Conservation (phyloP, 2,888 invertebrate genomes). For the Pammene fasciana region DNA sequence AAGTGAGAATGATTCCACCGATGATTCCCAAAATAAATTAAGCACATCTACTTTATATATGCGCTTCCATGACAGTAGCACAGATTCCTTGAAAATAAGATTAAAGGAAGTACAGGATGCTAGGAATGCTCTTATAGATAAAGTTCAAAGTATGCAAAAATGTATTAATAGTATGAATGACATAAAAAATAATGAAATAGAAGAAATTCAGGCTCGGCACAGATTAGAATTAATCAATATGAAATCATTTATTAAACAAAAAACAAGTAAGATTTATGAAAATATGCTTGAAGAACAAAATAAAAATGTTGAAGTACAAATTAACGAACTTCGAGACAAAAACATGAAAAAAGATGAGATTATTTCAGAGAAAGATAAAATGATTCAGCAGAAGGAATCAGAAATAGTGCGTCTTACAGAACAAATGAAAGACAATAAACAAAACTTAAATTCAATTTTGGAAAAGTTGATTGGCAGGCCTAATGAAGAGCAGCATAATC, state of each 20-base stretch:
- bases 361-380: conserved; percentile 55
- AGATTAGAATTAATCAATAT: conserved; percentile 63
- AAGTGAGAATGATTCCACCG: conserved; percentile 44
- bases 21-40: conserved; percentile 51
- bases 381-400: conserved; percentile 39
- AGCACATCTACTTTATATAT: conserved; percentile 55
- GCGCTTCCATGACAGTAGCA: conserved; percentile 53
- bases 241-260: conserved; percentile 58
- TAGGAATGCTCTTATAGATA: conserved; percentile 59
- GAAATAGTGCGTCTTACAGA: conserved; percentile 59
- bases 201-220: conserved; percentile 63
- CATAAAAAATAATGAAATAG: conserved; percentile 63
- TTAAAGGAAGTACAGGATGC: conserved; percentile 64
- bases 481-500: conserved; percentile 52
- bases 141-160: conserved; percentile 59
- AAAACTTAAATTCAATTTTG: conserved; percentile 56
- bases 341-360: conserved; percentile 52
- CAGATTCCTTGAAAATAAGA: conserved; percentile 60
- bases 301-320: conserved; percentile 55
- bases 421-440: conserved; percentile 61
- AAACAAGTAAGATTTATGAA: conserved; percentile 57
- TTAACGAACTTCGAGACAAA: conserved; percentile 55
- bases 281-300: conserved; percentile 62
- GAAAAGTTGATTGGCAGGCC: conserved; percentile 59
- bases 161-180: conserved; percentile 60